Evolutionary conservation across 2,888 invertebrate species (phyloP).

Genomic region (Drosophila nr. perissopoda): DNA sequence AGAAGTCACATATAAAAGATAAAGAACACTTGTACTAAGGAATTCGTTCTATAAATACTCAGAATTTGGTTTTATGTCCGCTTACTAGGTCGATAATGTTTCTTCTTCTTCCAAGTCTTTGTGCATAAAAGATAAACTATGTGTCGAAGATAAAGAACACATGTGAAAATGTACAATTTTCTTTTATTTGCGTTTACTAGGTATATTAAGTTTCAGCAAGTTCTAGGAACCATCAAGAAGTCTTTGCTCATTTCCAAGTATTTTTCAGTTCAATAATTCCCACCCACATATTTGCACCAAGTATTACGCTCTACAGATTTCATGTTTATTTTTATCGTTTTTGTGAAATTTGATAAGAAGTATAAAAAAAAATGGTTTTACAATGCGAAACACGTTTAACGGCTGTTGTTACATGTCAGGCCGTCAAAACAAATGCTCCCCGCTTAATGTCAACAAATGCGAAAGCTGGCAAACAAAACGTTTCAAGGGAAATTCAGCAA

Average conservation of each 20-base stretch:
- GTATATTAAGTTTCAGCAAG: background rate
- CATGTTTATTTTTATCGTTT: background rate
- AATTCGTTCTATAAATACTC: background rate
- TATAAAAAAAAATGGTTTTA: constrained; percentile 8
- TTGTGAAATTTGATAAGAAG: constrained; percentile 35
- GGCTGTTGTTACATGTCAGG: constrained; percentile 30
- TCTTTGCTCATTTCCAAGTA: background rate
- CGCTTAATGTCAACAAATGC: constrained; percentile 60
- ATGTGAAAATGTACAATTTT: background rate
- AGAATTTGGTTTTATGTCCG: too few species aligned
- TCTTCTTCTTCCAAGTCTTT: background rate
- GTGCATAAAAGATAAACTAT: background rate
- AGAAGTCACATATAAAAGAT: background rate
- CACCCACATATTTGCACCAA: background rate
- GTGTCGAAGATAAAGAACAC: background rate
- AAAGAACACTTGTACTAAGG: background rate
- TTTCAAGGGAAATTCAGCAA: background rate
- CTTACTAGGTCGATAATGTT: background rate
- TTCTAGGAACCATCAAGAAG: background rate
- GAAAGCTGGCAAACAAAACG: constrained; percentile 28
- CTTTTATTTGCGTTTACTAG: background rate
- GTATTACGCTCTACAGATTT: background rate
- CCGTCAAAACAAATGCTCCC: constrained; percentile 51
- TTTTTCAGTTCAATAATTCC: constrained; percentile 6
- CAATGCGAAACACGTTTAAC: constrained; percentile 56